These are phyloP conservation scores for Cossypha niveicapilla DNA, from an alignment of 2,797 vertebrate species.

Conservation along the genomic window DNA sequence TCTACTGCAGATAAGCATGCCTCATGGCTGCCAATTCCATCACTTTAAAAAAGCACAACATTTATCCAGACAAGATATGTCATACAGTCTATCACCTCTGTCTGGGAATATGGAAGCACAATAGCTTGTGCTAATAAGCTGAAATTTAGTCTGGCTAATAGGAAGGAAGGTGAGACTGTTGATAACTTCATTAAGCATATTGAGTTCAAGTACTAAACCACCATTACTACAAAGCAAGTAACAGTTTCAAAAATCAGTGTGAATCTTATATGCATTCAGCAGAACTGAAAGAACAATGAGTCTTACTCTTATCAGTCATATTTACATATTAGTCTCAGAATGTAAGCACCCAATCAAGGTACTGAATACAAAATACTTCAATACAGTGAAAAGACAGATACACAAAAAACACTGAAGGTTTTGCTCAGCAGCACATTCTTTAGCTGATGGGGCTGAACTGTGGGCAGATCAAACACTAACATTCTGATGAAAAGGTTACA, in stretches of 20 bases:
- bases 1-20: background rate
- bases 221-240: background rate
- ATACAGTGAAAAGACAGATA: background rate
- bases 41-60: background rate
- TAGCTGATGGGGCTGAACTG: background rate
- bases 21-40: background rate
- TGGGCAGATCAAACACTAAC: background rate
- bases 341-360: background rate
- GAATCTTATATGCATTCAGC: background rate
- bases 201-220: background rate
- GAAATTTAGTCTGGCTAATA: background rate
- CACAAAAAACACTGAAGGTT: background rate
- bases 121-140: background rate
- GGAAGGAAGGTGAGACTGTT: background rate
- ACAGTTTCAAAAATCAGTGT: background rate
- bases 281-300: background rate
- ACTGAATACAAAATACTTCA: background rate
- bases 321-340: background rate
- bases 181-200: background rate
- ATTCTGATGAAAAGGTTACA: background rate
- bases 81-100: background rate
- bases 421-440: fast-evolving
- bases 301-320: background rate
- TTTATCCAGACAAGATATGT: background rate
- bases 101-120: background rate